Conservation (phyloP, 53 echinoderm and acorn worm species). For the Astropecten irregularis region DNA sequence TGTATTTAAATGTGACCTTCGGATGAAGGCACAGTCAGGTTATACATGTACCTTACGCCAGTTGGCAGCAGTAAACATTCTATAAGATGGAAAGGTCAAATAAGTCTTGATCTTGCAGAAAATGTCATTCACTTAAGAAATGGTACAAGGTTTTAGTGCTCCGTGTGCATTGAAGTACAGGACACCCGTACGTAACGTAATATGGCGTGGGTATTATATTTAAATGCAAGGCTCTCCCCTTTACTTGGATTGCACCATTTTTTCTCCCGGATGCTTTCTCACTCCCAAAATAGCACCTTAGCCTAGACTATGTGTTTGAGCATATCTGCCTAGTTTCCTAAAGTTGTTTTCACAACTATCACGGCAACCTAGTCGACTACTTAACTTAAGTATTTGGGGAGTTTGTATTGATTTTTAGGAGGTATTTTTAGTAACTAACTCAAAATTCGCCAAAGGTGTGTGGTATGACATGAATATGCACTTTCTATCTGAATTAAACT, state of each 20-base stretch:
- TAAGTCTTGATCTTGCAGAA: conserved; percentile 5
- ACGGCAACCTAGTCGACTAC: not conserved
- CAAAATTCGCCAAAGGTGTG: not conserved
- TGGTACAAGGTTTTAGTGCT: too few relatives aligned
- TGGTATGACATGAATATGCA: conserved; percentile 23
- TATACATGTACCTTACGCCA: too few relatives aligned
- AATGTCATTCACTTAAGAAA: conserved; percentile 17
- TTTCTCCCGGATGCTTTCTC: conserved; percentile 28
- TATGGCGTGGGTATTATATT: conserved; percentile 24
- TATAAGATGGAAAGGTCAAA: conserved; percentile 9
- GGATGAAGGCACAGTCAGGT: too few relatives aligned
- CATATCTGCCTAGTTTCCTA: conserved; percentile 1
- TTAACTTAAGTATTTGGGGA: not conserved
- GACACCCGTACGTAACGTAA: not conserved
- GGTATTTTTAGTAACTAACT: conserved; percentile 4
- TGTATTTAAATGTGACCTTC: too few relatives aligned
- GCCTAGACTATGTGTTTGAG: not conserved
- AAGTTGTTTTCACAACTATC: conserved; percentile 38
- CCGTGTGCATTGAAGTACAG: not conserved
- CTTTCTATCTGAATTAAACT: not conserved
- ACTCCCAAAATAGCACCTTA: conserved; percentile 9
- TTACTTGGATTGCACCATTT: not conserved
- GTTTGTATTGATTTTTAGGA: not conserved
- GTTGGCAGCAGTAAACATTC: conserved; percentile 1
- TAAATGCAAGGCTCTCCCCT: not conserved